Evolutionary conservation across 2,797 vertebrate species (phyloP), one percentile per base, ranked within the genome.

Genomic region (Parotocinclus haroldoi): DNA sequence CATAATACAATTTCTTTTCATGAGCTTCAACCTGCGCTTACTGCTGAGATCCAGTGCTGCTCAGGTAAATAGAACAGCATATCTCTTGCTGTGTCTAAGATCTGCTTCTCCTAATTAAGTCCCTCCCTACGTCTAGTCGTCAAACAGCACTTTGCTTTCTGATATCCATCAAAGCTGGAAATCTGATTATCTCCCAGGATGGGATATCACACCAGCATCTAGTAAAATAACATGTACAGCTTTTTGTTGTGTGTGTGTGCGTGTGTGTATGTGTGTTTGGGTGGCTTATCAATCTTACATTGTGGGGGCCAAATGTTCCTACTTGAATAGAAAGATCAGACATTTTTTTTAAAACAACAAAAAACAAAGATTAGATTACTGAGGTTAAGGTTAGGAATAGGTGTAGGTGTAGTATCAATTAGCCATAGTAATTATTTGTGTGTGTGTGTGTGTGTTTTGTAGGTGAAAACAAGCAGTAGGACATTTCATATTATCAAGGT

Each of bases 161-260:
- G 85, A 85, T 88, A 83, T 86, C 81, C 67, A 68, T 83, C 74
- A 80, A 80, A 79, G 81, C 76, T 69, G 63, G 63, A 79, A 84
- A 83, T 86, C 78, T 84, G 85, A 87, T 89, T 89, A 87, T 82
- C 75, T 85, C 79, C 69, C 42, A 78, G 86, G 82, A 85, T 73
- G 71, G 71, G 71, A 79, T 83, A 88, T 88, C 84, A 87, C 76
- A 74, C 72, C 72, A 77, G 74, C 81, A 86, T 88, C 85, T 88
- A 79, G 78, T 83, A 76, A 74, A 76, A 66, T 77, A 82, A 76
- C 70, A 72, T 67, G 13, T 5, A 42, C 8, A n/a, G 4, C 14
- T 17, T 17, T 5, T 11, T 66, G n/a, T 55, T 89, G 87, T 78
- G 85, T 86, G 78, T 27, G 27, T 27, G 27, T 27, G 27, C 5